Evolutionary conservation across 2,113 vertebrate species (phyloP).

Genomic region (Albula goreensis): DNA sequence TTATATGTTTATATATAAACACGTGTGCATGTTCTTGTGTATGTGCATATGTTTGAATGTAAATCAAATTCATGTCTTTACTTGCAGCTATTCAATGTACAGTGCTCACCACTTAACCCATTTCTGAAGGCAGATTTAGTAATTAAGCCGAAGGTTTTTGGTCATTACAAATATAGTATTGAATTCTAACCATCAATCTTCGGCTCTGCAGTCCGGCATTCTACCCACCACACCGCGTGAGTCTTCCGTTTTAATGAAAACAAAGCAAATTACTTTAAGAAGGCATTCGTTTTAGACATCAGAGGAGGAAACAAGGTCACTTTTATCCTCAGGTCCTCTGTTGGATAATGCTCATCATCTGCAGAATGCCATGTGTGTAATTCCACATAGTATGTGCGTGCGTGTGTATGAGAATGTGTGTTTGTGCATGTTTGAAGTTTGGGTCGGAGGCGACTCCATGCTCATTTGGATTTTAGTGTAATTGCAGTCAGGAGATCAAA

Average conservation of each 20-base stretch:
- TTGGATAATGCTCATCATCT: constrained; percentile 70
- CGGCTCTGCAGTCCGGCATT: no score
- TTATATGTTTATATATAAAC: no score
- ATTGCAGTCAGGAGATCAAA: constrained; percentile 98
- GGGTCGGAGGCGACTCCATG: constrained; percentile 70
- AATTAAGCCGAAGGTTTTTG: not conserved
- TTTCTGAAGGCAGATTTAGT: not conserved
- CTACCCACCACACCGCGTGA: not conserved
- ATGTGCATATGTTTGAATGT: not conserved
- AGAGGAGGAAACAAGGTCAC: constrained; percentile 64
- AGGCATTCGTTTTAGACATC: constrained; percentile 71
- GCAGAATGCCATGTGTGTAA: constrained; percentile 66
- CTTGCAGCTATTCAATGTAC: no score
- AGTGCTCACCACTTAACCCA: no score
- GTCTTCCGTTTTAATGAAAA: constrained; percentile 49
- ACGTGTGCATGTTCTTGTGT: not conserved
- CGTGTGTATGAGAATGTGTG: not conserved
- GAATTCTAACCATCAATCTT: no score
- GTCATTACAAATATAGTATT: no score
- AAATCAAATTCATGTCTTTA: no score
- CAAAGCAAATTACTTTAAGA: constrained; percentile 59
- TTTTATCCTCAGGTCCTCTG: constrained; percentile 70
- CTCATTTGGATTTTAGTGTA: constrained; percentile 88
- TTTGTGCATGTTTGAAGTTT: constrained; percentile 65
- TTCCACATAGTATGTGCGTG: constrained; percentile 49